Conservation (phyloP, 2,888 invertebrate species). For the Peribatodes rhomboidaria region DNA sequence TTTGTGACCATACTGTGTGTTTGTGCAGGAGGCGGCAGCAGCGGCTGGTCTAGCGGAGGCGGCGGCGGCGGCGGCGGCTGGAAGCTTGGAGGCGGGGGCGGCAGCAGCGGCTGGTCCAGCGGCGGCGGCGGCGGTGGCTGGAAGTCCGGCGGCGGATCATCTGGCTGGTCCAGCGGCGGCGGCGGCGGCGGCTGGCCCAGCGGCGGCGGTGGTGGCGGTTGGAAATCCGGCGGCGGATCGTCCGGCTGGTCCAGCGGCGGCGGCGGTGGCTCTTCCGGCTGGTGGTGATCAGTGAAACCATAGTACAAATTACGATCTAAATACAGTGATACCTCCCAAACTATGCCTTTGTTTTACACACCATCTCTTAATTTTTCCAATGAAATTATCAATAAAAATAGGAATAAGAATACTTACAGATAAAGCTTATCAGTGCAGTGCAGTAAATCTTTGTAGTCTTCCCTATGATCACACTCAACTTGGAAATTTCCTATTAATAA, state of each 20-base stretch:
- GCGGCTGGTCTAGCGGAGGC: conserved; percentile 56
- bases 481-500: no score
- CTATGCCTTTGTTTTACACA: conserved; percentile 44
- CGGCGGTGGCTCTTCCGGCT: conserved; percentile 62
- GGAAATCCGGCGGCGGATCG: conserved; percentile 39
- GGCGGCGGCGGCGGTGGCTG: conserved; percentile 57
- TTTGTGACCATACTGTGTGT: no score
- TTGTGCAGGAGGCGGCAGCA: no score
- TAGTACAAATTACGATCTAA: conserved; percentile 62
- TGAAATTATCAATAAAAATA: neutral
- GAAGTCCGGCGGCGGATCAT: conserved; percentile 58
- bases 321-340: conserved; percentile 70
- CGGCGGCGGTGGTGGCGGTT: conserved; percentile 41
- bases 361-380: neutral
- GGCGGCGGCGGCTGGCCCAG: conserved; percentile 44
- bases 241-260: conserved; percentile 48
- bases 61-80: conserved; percentile 49
- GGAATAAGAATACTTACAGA: neutral
- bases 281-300: conserved; percentile 69
- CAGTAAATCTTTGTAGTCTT: no score
- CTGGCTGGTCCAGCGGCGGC: conserved; percentile 49
- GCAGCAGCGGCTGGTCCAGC: conserved; percentile 56
- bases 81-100: no score
- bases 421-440: neutral
- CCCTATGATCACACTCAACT: no score